phyloP scores from a whole-genome alignment of 2,113 vertebrate genomes.

The Typhlomys cinereus region DNA sequence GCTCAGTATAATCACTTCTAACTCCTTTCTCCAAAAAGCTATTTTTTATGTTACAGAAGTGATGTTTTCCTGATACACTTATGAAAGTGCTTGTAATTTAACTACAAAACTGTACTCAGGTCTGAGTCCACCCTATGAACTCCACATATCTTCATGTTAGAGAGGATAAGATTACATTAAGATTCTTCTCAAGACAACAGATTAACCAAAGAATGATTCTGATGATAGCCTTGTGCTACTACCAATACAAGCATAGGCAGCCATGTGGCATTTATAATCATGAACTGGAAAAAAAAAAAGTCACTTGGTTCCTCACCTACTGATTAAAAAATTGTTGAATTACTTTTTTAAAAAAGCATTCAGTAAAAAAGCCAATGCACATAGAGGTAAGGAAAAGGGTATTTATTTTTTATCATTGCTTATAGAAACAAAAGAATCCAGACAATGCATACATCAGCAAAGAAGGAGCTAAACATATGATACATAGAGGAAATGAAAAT shows the following conservation, averaged over 20 bases:
- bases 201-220: background rate
- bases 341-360: background rate
- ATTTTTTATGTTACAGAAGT: background rate
- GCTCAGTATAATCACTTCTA: background rate
- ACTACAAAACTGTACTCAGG: background rate
- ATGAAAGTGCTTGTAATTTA: slow-evolving; percentile 23
- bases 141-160: background rate
- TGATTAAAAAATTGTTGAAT: background rate
- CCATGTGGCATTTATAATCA: background rate
- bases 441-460: background rate
- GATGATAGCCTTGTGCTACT: background rate
- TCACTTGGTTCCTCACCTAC: background rate
- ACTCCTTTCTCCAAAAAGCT: background rate
- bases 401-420: slow-evolving; percentile 50
- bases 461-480: background rate
- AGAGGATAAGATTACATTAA: background rate
- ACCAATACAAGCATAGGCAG: background rate
- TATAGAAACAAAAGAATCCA: background rate
- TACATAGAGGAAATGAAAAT: background rate
- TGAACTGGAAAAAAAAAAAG: background rate
- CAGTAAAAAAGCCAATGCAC: slow-evolving; percentile 51
- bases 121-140: background rate
- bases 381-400: background rate
- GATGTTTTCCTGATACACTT: background rate
- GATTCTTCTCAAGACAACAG: slow-evolving; percentile 15